Evolutionary conservation across 2,797 vertebrate genomes (phyloP).

Genomic region (Arctocebus calabarensis): DNA sequence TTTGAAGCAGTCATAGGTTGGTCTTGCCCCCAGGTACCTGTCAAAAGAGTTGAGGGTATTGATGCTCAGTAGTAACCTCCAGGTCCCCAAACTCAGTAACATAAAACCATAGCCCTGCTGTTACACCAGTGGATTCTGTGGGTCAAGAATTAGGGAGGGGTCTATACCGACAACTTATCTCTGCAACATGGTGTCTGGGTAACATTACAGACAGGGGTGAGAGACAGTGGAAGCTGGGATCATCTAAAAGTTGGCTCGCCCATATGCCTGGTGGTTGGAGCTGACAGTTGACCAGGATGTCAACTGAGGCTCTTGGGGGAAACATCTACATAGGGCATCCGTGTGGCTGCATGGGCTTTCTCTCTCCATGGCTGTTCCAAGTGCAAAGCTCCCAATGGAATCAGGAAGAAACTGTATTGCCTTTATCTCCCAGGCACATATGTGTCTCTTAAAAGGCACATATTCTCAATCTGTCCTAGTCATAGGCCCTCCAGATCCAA

Average conservation of each 20-base stretch:
- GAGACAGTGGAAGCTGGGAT: background rate
- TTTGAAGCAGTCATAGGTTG: background rate
- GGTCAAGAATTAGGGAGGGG: background rate
- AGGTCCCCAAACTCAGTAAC: background rate
- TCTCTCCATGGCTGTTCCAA: background rate
- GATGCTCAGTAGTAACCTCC: background rate
- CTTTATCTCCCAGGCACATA: background rate
- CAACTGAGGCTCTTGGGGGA: background rate
- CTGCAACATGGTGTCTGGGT: background rate
- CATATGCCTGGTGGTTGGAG: background rate
- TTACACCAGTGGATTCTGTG: background rate
- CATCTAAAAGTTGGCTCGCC: background rate
- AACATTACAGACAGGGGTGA: background rate
- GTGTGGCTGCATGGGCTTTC: background rate
- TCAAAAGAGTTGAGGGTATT: background rate
- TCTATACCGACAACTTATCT: background rate
- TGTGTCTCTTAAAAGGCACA: background rate
- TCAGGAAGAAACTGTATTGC: background rate
- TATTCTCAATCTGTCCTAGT: background rate
- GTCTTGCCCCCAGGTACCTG: background rate
- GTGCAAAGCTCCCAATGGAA: background rate
- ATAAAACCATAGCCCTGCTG: background rate
- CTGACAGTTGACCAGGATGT: background rate
- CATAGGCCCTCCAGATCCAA: background rate
- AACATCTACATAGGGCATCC: background rate